These are phyloP conservation scores for Pleuronectes platessa DNA, from an alignment of 2,113 vertebrate species.

Conservation along the genomic window DNA sequence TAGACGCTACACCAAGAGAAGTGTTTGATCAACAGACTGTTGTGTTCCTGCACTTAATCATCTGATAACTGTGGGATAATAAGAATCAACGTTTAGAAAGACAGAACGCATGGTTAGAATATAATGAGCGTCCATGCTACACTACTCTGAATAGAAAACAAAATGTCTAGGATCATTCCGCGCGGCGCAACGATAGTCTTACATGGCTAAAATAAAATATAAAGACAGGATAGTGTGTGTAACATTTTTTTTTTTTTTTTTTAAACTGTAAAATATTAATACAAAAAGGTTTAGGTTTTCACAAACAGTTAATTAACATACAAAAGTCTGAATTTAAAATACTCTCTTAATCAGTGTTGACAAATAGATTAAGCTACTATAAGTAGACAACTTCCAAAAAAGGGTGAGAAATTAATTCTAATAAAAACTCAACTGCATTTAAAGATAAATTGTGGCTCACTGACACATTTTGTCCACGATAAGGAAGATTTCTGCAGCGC, in stretches of 20 bases:
- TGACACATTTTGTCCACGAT: neutral
- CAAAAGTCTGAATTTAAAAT: slow-evolving; percentile 49
- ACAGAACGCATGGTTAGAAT: slow-evolving; percentile 64
- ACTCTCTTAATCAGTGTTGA: slow-evolving; percentile 64
- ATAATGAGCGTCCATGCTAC: slow-evolving; percentile 64
- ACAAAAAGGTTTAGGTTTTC: slow-evolving; percentile 68
- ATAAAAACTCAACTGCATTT: slow-evolving; percentile 44
- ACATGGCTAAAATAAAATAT: slow-evolving; percentile 87
- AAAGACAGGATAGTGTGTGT: slow-evolving; percentile 76
- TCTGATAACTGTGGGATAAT: slow-evolving; percentile 56
- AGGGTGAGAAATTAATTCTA: slow-evolving; percentile 37
- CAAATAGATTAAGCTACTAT: slow-evolving; percentile 34
- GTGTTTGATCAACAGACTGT: slow-evolving; percentile 56
- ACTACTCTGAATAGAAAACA: slow-evolving; percentile 90
- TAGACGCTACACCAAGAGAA: slow-evolving; percentile 47
- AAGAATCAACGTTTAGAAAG: slow-evolving; percentile 66
- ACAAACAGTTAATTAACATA: slow-evolving; percentile 49
- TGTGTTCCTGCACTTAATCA: slow-evolving; percentile 74
- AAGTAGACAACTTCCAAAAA: slow-evolving; percentile 26
- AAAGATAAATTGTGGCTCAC: slow-evolving; percentile 7
- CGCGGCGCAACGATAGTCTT: slow-evolving; percentile 99
- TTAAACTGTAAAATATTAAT: slow-evolving; percentile 84
- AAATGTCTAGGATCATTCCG: slow-evolving; percentile 95
- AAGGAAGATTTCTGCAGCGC: slow-evolving; percentile 19
- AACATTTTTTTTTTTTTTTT: slow-evolving; percentile 64